A percentile compares a stretch with the other conserved stretches of the same genome.
These are phyloP conservation scores for Sorex fumeus DNA, from an alignment of 2,113 vertebrate genomes.

Conservation along the genomic window DNA sequence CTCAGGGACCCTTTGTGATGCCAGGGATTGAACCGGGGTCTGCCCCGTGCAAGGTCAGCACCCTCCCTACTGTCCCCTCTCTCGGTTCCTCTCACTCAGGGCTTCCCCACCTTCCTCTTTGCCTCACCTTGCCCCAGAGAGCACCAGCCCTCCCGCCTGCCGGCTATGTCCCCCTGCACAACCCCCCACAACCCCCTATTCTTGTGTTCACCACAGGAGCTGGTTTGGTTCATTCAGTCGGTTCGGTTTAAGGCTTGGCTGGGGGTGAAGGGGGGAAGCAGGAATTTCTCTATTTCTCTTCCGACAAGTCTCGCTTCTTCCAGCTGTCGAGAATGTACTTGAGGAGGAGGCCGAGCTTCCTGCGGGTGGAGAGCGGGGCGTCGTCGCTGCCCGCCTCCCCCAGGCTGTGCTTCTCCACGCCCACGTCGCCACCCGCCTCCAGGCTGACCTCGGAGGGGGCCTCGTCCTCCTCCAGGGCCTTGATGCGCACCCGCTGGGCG, in stretches of 20 bases:
- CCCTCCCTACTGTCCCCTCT: too few species aligned
- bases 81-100: not conserved
- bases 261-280: constrained; percentile 6
- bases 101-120: not conserved
- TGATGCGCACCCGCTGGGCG: constrained; percentile 84
- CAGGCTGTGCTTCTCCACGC: not conserved
- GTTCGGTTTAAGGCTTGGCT: constrained; percentile 54
- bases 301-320: constrained; percentile 65
- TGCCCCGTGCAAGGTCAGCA: too few species aligned
- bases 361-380: constrained; percentile 15
- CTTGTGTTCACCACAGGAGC: not conserved
- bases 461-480: constrained; percentile 78
- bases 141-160: too few species aligned
- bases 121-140: rapidly evolving
- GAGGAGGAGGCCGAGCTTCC: constrained; percentile 75
- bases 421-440: constrained; percentile 48
- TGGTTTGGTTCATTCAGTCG: not conserved
- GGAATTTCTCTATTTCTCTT: constrained; percentile 65
- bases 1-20: too few species aligned
- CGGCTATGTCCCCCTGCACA: too few species aligned
- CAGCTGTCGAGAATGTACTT: constrained; percentile 78
- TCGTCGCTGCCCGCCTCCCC: constrained; percentile 65
- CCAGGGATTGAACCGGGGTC: too few species aligned
- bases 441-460: not conserved
- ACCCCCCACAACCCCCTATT: not conserved